Percentiles rank a stretch among this genome's conserved stretches.
Evolutionary conservation across 2,888 invertebrate species (phyloP).

Genomic region (Agrilus biguttatus): DNA sequence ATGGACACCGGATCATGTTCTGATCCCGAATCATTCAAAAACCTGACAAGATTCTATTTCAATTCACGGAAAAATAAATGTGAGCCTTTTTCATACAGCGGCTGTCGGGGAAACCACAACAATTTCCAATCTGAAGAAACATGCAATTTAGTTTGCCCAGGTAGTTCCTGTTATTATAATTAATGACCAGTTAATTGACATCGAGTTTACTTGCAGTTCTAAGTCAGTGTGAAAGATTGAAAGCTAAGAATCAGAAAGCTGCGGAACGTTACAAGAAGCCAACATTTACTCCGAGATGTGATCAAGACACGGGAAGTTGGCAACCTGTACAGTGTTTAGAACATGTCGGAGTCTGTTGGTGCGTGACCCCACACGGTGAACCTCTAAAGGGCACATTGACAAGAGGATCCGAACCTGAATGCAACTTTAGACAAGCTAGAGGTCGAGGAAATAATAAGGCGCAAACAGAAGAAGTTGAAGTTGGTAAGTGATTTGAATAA

Average conservation of each 20-base stretch:
- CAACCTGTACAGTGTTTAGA: conserved; percentile 70
- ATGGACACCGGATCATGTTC: conserved; percentile 46
- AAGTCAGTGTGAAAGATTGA: conserved; percentile 65
- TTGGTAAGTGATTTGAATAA: conserved; percentile 28
- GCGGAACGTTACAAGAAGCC: conserved; percentile 58
- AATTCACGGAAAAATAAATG: conserved; percentile 66
- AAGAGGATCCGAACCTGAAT: conserved; percentile 58
- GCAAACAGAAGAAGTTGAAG: conserved; percentile 31
- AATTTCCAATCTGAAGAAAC: conserved; percentile 68
- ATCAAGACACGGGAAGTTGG: conserved; percentile 59
- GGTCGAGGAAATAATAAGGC: conserved; percentile 29
- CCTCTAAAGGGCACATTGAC: conserved; percentile 68
- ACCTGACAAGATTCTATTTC: conserved; percentile 53
- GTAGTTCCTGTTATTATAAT: conserved; percentile 25
- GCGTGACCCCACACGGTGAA: conserved; percentile 68
- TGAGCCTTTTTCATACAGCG: conserved; percentile 50
- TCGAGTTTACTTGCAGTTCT: conserved; percentile 36
- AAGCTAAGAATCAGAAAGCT: conserved; percentile 62
- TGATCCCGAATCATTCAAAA: conserved; percentile 31
- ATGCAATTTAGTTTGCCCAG: conserved; percentile 69
- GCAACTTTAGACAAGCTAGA: conserved; percentile 68
- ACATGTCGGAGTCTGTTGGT: conserved; percentile 71
- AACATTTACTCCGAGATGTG: conserved; percentile 66
- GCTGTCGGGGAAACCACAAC: conserved; percentile 73
- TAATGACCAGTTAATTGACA: background rate